Conservation (phyloP, 1,140 invertebrate species). For the Aphidius ervi region DNA sequence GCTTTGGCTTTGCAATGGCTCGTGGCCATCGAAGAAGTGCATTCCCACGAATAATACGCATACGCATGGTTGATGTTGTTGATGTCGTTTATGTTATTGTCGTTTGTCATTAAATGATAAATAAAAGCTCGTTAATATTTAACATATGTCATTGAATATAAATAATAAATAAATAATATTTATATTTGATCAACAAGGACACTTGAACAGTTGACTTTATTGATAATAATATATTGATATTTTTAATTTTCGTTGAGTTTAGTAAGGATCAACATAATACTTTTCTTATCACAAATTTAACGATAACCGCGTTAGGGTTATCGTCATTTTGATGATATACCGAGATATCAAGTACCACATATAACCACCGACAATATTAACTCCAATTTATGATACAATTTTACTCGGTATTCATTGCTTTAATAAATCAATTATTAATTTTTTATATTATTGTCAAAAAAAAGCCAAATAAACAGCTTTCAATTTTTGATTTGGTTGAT, state of each 20-base stretch:
- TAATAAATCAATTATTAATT: no score
- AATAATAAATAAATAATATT: not conserved
- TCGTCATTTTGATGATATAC: conserved; percentile 6
- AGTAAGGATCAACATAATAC: not conserved
- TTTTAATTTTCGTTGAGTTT: not conserved
- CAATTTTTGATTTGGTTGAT: no score
- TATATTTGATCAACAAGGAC: conserved; percentile 21
- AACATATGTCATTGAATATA: no score
- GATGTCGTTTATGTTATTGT: not conserved
- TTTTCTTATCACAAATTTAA: conserved; percentile 12
- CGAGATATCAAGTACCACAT: not conserved
- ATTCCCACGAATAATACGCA: not conserved
- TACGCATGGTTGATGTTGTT: not conserved
- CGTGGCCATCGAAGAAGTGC: conserved; percentile 1
- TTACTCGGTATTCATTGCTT: no score
- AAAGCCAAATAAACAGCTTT: no score
- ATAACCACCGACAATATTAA: no score
- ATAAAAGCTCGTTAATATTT: no score
- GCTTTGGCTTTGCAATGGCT: not conserved
- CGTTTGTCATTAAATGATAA: no score
- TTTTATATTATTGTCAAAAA: no score
- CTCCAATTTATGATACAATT: no score
- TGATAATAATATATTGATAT: no score
- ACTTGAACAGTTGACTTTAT: conserved; percentile 15
- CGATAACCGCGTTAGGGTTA: conserved; percentile 13